These are phyloP conservation scores for Julus scandinavius DNA, from an alignment of 2,888 invertebrate genomes.

Conservation along the genomic window DNA sequence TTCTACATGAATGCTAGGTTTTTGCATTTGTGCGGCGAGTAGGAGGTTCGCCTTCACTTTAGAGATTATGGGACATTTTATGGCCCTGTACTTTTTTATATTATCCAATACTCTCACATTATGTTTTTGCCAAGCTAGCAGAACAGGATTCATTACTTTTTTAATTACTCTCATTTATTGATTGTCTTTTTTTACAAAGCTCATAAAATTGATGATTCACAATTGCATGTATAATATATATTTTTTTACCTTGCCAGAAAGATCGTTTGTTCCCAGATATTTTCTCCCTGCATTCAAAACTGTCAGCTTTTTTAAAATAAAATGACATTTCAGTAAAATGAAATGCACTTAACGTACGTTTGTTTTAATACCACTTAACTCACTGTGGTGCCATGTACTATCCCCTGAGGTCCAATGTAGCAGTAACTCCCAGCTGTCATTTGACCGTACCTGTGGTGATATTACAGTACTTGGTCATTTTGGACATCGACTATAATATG, in stretches of 20 bases:
- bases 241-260: conserved; percentile 69
- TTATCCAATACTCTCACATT: too few relatives aligned
- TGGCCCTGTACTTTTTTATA: too few relatives aligned
- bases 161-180: background rate
- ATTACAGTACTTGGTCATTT: background rate
- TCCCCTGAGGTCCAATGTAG: conserved; percentile 75
- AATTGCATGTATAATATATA: background rate
- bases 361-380: conserved; percentile 58
- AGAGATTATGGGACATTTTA: too few relatives aligned
- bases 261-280: conserved; percentile 67
- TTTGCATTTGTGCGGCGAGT: too few relatives aligned
- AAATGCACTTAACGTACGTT: background rate
- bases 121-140: too few relatives aligned
- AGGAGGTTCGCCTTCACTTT: too few relatives aligned
- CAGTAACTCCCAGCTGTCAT: conserved; percentile 75
- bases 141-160: background rate
- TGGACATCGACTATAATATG: background rate
- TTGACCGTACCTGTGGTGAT: conserved; percentile 70
- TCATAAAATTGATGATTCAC: background rate
- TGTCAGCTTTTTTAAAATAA: conserved; percentile 68
- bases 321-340: background rate
- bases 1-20: too few relatives aligned
- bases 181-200: conserved; percentile 37
- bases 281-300: conserved; percentile 72
- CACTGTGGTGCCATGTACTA: conserved; percentile 74